Base-by-base conservation (phyloP, 2,797 vertebrate species). In the Sebastes minor region DNA sequence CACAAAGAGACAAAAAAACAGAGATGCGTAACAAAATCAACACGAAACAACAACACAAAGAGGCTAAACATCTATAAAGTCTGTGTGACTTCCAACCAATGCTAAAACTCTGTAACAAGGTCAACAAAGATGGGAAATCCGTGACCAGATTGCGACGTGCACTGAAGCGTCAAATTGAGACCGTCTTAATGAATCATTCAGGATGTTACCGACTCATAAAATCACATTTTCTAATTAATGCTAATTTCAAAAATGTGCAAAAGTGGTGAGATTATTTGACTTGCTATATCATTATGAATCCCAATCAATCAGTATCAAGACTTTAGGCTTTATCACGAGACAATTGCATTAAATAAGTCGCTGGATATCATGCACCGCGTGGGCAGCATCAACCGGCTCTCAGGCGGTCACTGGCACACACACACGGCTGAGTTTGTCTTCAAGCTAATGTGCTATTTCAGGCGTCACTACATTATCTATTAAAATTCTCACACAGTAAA, bases 401-500 rank as follows among this genome's bases (percentile, higher is more conserved):
- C 52, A 14, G 67, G 82, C 49, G 3, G 78, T 78, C 42, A 59
- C 71, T 81, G 77, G 76, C 76, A 30, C 67, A 71, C 66, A 71
- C 66, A 71, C 76, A 61, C 67, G 33, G 74, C 42, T 65, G 67
- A 64, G 67, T 76, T 70, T 65, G 49, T 85, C 74, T 75, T 63
- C 52, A 33, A 69, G 76, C 72, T 71, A 83, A 82, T 73, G 52
- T 76, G 73, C 71, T 80, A 78, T 73, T 89, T 85, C 78, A 80
- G 75, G 78, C 79, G 3, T 57, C 55, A 2, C 71, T 18, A 22
- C 76, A 81, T 89, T 83, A 87, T 73, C 57, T 76, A 83, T 85
- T 87, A 61, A 86, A 73, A 81, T 74, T 63, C 71, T 75, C 59
- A 55, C 72, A 14, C 71, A 49, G 42, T 23, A 71, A 27, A 75